These are phyloP conservation scores for Bellardia bayeri DNA, from an alignment of 2,888 invertebrate species.

Conservation along the genomic window DNA sequence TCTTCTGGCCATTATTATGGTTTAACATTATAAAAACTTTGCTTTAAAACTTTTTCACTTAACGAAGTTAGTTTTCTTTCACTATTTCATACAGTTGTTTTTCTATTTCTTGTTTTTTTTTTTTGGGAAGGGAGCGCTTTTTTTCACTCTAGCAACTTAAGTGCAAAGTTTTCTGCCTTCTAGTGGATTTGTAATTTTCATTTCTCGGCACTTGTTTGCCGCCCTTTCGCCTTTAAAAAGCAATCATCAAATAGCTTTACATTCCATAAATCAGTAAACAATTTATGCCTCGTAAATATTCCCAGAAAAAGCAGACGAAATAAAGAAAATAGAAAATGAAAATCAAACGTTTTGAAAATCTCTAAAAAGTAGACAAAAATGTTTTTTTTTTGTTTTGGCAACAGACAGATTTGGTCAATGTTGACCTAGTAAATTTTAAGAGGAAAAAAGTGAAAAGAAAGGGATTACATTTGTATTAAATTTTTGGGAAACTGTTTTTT, in stretches of 20 bases:
- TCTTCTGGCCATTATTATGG: slow-evolving; percentile 44
- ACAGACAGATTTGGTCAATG: slow-evolving; percentile 15
- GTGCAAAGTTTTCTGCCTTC: slow-evolving; percentile 6
- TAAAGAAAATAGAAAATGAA: neutral
- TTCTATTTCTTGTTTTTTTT: neutral
- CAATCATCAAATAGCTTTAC: slow-evolving; percentile 44
- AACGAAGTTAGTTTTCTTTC: slow-evolving; percentile 61
- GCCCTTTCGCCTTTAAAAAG: slow-evolving; percentile 18
- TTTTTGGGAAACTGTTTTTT: neutral
- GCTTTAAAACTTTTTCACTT: slow-evolving; percentile 69
- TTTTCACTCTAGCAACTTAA: slow-evolving; percentile 16
- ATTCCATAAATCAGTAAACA: slow-evolving; percentile 34
- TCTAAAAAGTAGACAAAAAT: slow-evolving; percentile 23
- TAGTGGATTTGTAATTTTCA: slow-evolving; percentile 8
- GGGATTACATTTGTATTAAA: neutral
- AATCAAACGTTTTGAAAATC: neutral
- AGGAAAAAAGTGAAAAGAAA: too few species aligned
- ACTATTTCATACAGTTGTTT: slow-evolving; percentile 2
- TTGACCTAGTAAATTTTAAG: neutral
- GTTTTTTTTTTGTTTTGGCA: too few species aligned
- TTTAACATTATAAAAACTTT: slow-evolving; percentile 63
- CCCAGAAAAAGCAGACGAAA: neutral
- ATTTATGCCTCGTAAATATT: slow-evolving; percentile 44
- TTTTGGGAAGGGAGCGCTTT: neutral
- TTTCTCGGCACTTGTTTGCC: neutral